phyloP scores from a whole-genome alignment of 1,140 invertebrate genomes.

The Diachasmimorpha longicaudata region DNA sequence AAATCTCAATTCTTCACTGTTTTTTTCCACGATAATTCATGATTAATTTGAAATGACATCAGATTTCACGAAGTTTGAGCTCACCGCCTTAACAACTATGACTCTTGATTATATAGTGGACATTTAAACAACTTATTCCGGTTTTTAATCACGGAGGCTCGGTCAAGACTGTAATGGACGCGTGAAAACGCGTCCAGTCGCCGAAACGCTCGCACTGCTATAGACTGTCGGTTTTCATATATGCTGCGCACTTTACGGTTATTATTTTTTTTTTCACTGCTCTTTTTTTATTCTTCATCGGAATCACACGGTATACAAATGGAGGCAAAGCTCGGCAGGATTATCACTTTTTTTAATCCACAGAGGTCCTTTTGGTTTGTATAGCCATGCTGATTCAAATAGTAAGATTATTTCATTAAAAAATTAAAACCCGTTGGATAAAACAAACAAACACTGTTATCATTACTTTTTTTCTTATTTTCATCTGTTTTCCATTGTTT shows the following conservation, averaged over 20 bases:
- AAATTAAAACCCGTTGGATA: constrained; percentile 63
- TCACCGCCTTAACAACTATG: constrained; percentile 58
- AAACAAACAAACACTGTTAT: constrained; percentile 56
- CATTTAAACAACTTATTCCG: constrained; percentile 66
- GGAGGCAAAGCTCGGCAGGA: background rate
- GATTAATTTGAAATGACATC: background rate
- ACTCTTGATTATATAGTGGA: constrained; percentile 62
- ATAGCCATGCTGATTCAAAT: constrained; percentile 46
- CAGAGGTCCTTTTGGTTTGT: constrained; percentile 38
- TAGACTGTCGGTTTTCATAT: constrained; percentile 62
- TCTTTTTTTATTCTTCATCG: constrained; percentile 1
- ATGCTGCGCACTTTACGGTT: constrained; percentile 63
- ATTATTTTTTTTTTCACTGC: constrained; percentile 34
- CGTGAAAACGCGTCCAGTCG: constrained; percentile 57
- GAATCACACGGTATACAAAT: constrained; percentile 14
- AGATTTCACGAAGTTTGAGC: constrained; percentile 23
- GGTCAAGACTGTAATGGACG: constrained; percentile 43
- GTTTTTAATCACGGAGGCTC: constrained; percentile 65
- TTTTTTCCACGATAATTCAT: background rate
- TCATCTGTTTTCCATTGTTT: constrained; percentile 50
- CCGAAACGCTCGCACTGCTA: constrained; percentile 63
- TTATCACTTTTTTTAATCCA: constrained; percentile 11
- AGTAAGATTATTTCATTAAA: constrained; percentile 66
- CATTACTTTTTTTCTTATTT: constrained; percentile 45
- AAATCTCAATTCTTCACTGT: constrained; percentile 4